Conservation (phyloP, 2,113 vertebrate genomes). For the Penelope pileata region DNA sequence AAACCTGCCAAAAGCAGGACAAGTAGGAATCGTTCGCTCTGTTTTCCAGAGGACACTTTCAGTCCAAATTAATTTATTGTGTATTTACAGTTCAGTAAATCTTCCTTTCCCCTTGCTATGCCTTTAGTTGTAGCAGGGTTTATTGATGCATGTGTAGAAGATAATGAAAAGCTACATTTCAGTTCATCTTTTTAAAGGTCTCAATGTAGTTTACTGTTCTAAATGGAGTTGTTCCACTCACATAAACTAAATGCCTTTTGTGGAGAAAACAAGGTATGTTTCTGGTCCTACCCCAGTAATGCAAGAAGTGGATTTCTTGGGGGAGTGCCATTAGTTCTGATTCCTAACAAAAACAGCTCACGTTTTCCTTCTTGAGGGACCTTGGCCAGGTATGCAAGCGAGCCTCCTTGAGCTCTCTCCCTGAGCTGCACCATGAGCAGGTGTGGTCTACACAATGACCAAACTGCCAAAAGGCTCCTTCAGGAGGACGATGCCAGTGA, state of each 20-base stretch:
- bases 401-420: background rate
- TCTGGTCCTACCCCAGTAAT: background rate
- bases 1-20: conserved; percentile 31
- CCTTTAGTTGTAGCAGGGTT: background rate
- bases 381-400: background rate
- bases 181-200: conserved; percentile 7
- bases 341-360: background rate
- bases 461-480: background rate
- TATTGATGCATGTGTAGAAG: conserved; percentile 13
- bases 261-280: background rate
- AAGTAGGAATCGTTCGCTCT: background rate
- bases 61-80: conserved; percentile 6
- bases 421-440: background rate
- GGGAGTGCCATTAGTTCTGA: background rate
- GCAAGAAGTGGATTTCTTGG: background rate
- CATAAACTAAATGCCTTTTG: background rate
- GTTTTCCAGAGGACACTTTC: conserved; percentile 27
- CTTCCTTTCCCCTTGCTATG: background rate
- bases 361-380: background rate
- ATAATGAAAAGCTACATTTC: conserved; percentile 38
- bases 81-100: conserved; percentile 26
- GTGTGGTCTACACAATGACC: fast-evolving
- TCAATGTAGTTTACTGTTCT: background rate
- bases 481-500: background rate
- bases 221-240: background rate